Base-by-base conservation (phyloP, 2,113 vertebrate genomes). In the Calidris pygmaea region DNA sequence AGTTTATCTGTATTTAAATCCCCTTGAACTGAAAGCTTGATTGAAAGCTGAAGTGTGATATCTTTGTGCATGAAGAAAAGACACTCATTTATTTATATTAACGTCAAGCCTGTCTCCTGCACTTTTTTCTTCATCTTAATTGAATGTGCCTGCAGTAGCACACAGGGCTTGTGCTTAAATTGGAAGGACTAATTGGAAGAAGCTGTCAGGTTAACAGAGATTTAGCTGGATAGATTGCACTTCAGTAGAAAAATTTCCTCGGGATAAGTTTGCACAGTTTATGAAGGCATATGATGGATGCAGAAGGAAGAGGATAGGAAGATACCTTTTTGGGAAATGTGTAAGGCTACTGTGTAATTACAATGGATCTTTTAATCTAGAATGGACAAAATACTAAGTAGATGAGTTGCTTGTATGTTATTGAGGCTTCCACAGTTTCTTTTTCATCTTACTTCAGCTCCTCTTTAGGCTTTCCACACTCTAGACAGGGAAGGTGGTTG, bases 21-120 rank as follows among this genome's bases (percentile, higher is more conserved):
- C 67, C 34, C 52, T 87, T 81, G 82, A 95, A 71, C 77, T 48
- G 45, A 55, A 89, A 77, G 66, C 56, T 72, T 0, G 1, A 23
- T 24, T 72, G 83, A 88, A 95, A 48, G n/a, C 70, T 94, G 79
- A 89, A 37, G 55, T 66, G 39, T 77, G 82, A 63, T 79, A 75
- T 90, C 87, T 94, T 87, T 90, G 55, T 92, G 65, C 73, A 76
- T 43, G 59, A 93, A 91, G 75, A 89, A 94, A 94, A 86, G 60
- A 76, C 62, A 45, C 58, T 90, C 14, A 80, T 96, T 96, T 91
- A 67, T 96, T 94, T 94, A 76, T 76, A 96, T 93, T 94, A 93
- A 76, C 71, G 87, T 88, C 85, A 84, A 91, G 32, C 71, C 93
- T 92, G 81, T 90, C 92, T 92, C 22, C 73, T 84, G 56, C n/a